Conservation (phyloP, 2,888 invertebrate genomes). For the Tiliacea aurago region DNA sequence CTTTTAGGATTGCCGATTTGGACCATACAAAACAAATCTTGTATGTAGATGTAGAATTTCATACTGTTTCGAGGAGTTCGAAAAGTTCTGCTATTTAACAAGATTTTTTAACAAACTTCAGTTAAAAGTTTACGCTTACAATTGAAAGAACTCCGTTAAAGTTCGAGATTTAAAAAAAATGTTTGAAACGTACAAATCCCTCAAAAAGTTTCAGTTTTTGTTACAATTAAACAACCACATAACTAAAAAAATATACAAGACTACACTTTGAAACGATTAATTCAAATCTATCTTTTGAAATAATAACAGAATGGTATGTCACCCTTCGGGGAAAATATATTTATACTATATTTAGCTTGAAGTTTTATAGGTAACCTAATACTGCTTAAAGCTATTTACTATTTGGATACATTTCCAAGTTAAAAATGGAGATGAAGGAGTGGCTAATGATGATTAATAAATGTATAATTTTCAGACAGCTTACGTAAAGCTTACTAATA, state of each 20-base stretch:
- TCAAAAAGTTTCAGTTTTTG: neutral
- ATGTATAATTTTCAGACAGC: neutral
- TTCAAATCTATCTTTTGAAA: neutral
- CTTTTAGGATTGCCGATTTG: slow-evolving; percentile 41
- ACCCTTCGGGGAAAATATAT: neutral
- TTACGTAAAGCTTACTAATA: slow-evolving; percentile 7
- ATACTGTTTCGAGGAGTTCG: neutral
- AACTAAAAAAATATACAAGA: neutral
- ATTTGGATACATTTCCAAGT: no score
- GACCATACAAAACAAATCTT: slow-evolving; percentile 5
- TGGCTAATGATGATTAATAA: neutral
- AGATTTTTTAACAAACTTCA: neutral
- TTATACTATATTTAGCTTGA: no score
- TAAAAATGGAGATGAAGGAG: neutral
- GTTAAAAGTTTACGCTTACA: neutral
- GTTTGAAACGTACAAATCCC: neutral
- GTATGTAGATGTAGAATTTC: neutral
- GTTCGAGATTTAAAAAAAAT: neutral
- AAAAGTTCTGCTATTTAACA: neutral
- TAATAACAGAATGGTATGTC: neutral
- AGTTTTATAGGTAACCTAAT: no score
- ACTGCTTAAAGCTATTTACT: no score
- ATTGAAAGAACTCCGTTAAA: no score
- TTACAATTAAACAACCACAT: neutral
- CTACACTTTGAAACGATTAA: neutral